A percentile compares a stretch with the other conserved stretches of the same genome.
Conservation (phyloP, 2,888 invertebrate genomes). For the Aporophyla lueneburgensis region DNA sequence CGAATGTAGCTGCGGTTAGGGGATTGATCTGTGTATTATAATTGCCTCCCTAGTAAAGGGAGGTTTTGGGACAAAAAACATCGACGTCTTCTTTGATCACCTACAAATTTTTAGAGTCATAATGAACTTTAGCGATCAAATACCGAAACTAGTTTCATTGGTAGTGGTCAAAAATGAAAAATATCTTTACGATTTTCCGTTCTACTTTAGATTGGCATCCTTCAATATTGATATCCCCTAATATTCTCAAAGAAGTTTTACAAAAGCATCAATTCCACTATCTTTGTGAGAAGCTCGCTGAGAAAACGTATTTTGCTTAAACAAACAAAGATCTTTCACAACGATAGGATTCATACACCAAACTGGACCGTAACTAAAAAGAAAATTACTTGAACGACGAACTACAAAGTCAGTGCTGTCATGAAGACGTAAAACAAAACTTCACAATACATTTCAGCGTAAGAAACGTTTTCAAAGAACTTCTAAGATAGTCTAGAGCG, state of each 20-base stretch:
- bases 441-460: slow-evolving; percentile 78
- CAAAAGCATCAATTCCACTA: slow-evolving; percentile 29
- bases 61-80: not conserved
- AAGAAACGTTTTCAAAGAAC: slow-evolving; percentile 82
- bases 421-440: slow-evolving; percentile 76
- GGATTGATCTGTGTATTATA: slow-evolving; percentile 55
- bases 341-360: slow-evolving; percentile 62
- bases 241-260: slow-evolving; percentile 26
- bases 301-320: slow-evolving; percentile 55
- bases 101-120: too few species aligned
- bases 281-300: slow-evolving; percentile 18
- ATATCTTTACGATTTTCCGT: not conserved
- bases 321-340: slow-evolving; percentile 57
- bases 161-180: not conserved
- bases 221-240: slow-evolving; percentile 29
- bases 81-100: not conserved
- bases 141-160: not conserved
- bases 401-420: slow-evolving; percentile 70
- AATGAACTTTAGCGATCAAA: not conserved
- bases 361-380: slow-evolving; percentile 63
- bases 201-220: not conserved
- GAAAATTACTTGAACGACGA: slow-evolving; percentile 69
- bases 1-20: slow-evolving; percentile 42
- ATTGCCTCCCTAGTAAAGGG: slow-evolving; percentile 23
- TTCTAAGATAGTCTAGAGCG: slow-evolving; percentile 78